Base-by-base conservation (phyloP, 2,888 invertebrate species). In the Cheilosia impressa region DNA sequence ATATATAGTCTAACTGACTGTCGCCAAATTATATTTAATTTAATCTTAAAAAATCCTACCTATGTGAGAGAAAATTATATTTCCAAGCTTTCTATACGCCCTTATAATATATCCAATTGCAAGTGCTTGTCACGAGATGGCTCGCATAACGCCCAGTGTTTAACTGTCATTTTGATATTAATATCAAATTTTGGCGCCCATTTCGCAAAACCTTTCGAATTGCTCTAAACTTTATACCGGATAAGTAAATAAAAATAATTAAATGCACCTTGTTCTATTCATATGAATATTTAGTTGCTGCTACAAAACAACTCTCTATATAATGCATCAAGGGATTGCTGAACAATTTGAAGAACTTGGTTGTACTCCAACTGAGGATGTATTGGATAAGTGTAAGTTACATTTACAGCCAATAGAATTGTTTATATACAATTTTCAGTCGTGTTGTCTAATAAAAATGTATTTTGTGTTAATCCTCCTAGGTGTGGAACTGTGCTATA, bases 261-360 rank as follows among this genome's bases (percentile, higher is more conserved):
- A 27, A 53, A 19, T 43, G 53, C 27, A 60, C 4, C n/a, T 22
- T 1, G 41, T 17, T 57, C 22, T 17, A 66, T 22, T 72, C 17
- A 2, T 22, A 7, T 17, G 15, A 13, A 17, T 38, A 22, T 27
- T 53, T 17, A 52, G 38, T 5, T 19, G 13, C 4, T 31, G 4
- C 10, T 52, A 15, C 24, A 5, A 17, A 17, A 31, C 15, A 47
- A 1, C 13, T 53, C 15, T 19, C 2, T 0, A 2, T 78, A 75
- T 78, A 75, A 92, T 92, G 92, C 90, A 92, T 62, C 65, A 81
- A 24, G 90, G 90, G 88, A 88, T 92, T 4, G 88, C 93, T 90
- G 93, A 94, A 92, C 94, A 95, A 91, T 95, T 94, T 92, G 93
- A 94, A 90, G 94, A 94, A 91, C 93, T 95, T 88, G 95, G 95